Evolutionary conservation across 2,113 vertebrate genomes (phyloP).

Genomic region (Cyanocitta stelleri): DNA sequence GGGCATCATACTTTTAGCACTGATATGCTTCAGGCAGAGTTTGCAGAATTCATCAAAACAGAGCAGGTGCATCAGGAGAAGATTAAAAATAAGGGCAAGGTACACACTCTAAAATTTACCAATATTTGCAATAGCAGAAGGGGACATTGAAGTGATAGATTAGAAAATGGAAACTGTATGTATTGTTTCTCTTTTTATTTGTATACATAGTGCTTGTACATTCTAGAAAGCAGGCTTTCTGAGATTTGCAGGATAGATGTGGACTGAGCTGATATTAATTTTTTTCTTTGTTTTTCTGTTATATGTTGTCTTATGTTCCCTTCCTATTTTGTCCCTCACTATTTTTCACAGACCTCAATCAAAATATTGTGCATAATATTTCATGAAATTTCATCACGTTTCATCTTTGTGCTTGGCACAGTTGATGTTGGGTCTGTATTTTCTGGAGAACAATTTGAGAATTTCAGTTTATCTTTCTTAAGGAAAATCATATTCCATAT

Average conservation of each 20-base stretch:
- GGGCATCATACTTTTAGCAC: neutral
- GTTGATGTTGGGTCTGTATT: neutral
- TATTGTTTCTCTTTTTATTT: neutral
- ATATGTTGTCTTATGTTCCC: neutral
- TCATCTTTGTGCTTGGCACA: neutral
- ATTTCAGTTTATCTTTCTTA: neutral
- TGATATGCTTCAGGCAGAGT: neutral
- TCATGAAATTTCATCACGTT: neutral
- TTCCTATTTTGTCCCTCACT: neutral
- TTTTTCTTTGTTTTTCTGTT: neutral
- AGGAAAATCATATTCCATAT: neutral
- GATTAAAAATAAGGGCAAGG: neutral
- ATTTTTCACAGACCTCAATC: neutral
- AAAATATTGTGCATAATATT: neutral
- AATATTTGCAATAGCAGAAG: neutral
- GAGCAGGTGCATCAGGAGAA: neutral
- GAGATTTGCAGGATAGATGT: neutral
- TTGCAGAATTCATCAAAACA: neutral
- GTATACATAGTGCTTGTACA: neutral
- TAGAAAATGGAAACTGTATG: neutral
- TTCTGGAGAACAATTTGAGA: neutral
- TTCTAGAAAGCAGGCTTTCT: neutral
- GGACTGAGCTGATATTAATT: neutral
- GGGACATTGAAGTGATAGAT: neutral
- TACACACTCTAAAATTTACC: neutral